Base-by-base conservation (phyloP, 2,797 vertebrate genomes). In the Rhynchotus rufescens region DNA sequence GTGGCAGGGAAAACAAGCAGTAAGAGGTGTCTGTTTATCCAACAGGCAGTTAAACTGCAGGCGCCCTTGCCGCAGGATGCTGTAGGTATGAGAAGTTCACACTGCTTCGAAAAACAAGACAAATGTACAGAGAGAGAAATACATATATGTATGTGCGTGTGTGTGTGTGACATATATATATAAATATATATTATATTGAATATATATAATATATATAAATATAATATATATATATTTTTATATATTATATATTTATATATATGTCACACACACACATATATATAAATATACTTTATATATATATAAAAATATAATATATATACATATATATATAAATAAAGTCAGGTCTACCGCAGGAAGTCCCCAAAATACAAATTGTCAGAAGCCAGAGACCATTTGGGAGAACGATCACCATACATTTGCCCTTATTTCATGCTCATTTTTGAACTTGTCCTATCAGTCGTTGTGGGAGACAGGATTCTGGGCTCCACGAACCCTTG, bases 401-500 rank as follows among this genome's bases (percentile, higher is more conserved):
- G 74, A 89, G 56, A 73, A 10, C 2, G 73, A 80, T 66, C 0
- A 1, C 74, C 76, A 10, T 67, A 77, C 17, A 59, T 93, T 71
- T 87, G 76, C 82, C 77, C 91, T 85, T 76, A 75, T 89, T 76
- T 73, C 73, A 38, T 4, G 40, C 34, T 76, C 59, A 87, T 84
- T 83, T 61, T 34, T 80, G 69, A 68, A 77, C 80, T 19, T 22
- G 51, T 4, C 2, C 90, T 95, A 90, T 93, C 93, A 90, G 86
- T 85, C 76, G n/a, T 38, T 8, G 3, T 12, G 83, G 80, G 94
- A 95, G 93, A 83, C 92, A 93, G 76, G 88, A 92, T 95, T 86
- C 84, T 94, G 92, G 74, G 67, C 94, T 96, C 82, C 89, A 76
- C 1, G 1, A 85, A 52, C 76, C 82, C 64, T 92, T 80, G 88